Percentiles rank a stretch among this genome's conserved stretches.
These are phyloP conservation scores for Hirundo rustica DNA, from an alignment of 2,797 vertebrate genomes.

Conservation along the genomic window DNA sequence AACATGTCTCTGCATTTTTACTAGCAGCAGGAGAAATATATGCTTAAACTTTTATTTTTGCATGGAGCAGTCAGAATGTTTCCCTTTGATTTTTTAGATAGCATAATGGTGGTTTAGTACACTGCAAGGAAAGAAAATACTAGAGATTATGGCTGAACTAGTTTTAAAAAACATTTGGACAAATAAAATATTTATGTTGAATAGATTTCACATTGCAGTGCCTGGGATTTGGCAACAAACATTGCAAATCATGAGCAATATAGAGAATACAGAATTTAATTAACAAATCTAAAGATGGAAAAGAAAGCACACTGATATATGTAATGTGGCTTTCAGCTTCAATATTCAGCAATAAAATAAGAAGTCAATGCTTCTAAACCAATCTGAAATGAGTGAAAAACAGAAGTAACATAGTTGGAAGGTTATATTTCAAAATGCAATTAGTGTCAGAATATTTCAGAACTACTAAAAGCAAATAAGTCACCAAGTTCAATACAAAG, in stretches of 20 bases:
- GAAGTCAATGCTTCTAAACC: conserved; percentile 35
- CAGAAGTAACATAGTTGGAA: conserved; percentile 27
- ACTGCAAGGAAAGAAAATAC: neutral
- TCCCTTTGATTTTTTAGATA: neutral
- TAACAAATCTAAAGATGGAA: conserved; percentile 46
- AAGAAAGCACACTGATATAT: conserved; percentile 42
- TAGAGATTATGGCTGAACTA: neutral
- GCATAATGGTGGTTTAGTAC: neutral
- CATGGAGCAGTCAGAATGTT: neutral
- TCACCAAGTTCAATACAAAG: conserved; percentile 43
- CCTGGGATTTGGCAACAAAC: conserved; percentile 23
- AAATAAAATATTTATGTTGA: conserved; percentile 52
- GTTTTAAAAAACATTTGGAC: conserved; percentile 20
- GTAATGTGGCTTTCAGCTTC: conserved; percentile 24
- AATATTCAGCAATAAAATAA: conserved; percentile 55
- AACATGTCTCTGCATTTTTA: neutral
- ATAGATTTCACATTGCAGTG: conserved; percentile 1
- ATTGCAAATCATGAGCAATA: conserved; percentile 37
- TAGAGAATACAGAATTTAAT: conserved; percentile 53
- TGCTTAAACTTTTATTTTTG: neutral
- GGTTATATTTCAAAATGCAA: conserved; percentile 67
- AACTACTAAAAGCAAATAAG: conserved; percentile 57
- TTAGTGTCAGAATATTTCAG: conserved; percentile 64
- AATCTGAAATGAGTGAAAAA: conserved; percentile 34
- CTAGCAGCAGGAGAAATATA: neutral